phyloP scores from a whole-genome alignment of 30 jellyfish, hydroid and myxozoan genomes.

The Sanderia malayensis region DNA sequence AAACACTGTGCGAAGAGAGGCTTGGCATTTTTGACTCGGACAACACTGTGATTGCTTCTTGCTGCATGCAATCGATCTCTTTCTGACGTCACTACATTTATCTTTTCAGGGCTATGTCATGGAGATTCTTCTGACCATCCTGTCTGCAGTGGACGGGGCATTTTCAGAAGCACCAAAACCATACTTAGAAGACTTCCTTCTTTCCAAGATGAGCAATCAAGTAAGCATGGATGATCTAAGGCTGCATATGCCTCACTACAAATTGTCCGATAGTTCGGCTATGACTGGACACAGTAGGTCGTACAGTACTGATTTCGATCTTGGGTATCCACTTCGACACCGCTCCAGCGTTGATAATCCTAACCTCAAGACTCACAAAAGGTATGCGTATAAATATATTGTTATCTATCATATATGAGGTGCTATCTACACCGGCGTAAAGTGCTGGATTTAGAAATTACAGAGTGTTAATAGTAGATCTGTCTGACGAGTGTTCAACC shows the following conservation, averaged over 20 bases:
- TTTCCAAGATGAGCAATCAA: slow-evolving; percentile 38
- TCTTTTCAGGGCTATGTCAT: slow-evolving; percentile 82
- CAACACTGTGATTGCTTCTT: too few relatives aligned
- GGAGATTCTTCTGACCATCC: slow-evolving; percentile 84
- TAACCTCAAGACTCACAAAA: slow-evolving; percentile 27
- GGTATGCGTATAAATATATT: too few relatives aligned
- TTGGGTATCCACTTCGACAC: slow-evolving; percentile 59
- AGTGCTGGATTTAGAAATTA: too few relatives aligned
- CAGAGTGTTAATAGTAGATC: too few relatives aligned
- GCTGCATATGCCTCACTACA: slow-evolving; percentile 39
- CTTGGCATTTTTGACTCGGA: too few relatives aligned
- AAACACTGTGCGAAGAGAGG: too few relatives aligned
- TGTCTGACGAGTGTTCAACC: too few relatives aligned
- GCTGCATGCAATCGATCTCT: too few relatives aligned
- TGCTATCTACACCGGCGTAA: too few relatives aligned
- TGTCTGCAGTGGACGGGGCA: slow-evolving; percentile 91
- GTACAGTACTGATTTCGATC: slow-evolving; percentile 65
- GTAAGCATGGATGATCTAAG: slow-evolving; percentile 58
- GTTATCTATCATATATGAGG: too few relatives aligned
- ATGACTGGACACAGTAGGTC: slow-evolving; percentile 80
- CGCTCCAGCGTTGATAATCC: slow-evolving; percentile 67
- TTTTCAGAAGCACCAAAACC: slow-evolving; percentile 75
- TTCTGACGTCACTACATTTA: too few relatives aligned
- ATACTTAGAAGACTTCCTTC: slow-evolving; percentile 39
- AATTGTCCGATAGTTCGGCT: slow-evolving; percentile 9